Evolutionary conservation across 2,888 invertebrate species (phyloP), one percentile per base, ranked within the genome.

Genomic region (Cinara cedri): DNA sequence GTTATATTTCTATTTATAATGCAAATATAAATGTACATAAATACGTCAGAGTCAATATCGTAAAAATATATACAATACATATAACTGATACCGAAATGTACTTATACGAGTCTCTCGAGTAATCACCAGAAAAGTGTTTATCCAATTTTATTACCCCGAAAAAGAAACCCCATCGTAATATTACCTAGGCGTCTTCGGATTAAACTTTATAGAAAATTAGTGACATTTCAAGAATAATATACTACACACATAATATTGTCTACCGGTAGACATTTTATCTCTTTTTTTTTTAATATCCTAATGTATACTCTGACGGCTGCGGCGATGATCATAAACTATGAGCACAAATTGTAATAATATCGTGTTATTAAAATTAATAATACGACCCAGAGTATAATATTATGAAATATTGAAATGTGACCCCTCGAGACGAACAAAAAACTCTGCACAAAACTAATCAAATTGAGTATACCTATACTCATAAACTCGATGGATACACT

Each of bases 101-200:
- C 44, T 72, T 46, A 34, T 34, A 74, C 63, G 51, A 63, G 51
- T 74, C 74, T 74, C 74, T 21, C 51, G 74, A 74, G 74, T 74
- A 74, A 74, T 65, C 65, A 65, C 65, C 63, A 51, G 55, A 66
- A 65, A 75, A 65, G 55, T 65, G 54, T 65, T 65, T 65, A 54
- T 65, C 65, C 54, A 54, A 75, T 42, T 75, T 65, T 75, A 75
- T 75, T 65, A 75, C 55, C 24, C 9, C 51, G n/a, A 66, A 24
- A 75, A 75, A n/a, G 19, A 24, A 21, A 16, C 4, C 24, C 11
- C 19, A 4, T 9, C 11, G 6, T 65, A 42, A 42, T 74, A 16
- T 21, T 34, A 51, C 3, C 16, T 9, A 6, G 42, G n/a, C 34
- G 34, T 24, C 55, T 44, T 57, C 24, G n/a, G 44, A 51, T 68